Evolutionary conservation across 1,140 invertebrate species (phyloP).

Genomic region (Brachionus manjavacas): DNA sequence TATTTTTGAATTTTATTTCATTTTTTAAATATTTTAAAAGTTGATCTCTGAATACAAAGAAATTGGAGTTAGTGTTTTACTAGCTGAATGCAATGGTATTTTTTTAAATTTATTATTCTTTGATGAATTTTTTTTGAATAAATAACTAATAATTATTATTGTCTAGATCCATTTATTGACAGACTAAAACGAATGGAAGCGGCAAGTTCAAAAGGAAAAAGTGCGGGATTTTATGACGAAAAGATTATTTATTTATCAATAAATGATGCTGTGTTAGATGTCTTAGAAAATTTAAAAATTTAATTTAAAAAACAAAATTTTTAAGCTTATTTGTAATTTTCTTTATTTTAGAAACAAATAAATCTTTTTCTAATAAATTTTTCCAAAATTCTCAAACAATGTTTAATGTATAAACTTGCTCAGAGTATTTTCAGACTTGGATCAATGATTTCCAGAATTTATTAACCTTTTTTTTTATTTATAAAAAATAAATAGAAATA

Average conservation of each 20-base stretch:
- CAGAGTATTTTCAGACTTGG: no score
- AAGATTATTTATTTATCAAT: neutral
- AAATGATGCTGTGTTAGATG: neutral
- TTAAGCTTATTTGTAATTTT: no score
- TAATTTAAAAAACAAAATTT: no score
- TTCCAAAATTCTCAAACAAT: no score
- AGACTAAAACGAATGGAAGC: neutral
- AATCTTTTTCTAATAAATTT: no score
- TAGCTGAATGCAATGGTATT: constrained; percentile 10
- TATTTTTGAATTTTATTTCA: neutral
- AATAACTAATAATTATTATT: neutral
- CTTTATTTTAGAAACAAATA: no score
- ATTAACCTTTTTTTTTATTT: no score
- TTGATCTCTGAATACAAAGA: neutral
- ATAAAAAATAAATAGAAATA: no score
- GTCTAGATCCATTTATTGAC: neutral
- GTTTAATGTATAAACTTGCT: no score
- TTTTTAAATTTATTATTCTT: neutral
- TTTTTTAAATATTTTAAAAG: neutral
- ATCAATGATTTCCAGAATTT: no score
- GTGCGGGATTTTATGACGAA: neutral
- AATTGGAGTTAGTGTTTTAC: neutral
- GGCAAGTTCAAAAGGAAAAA: neutral
- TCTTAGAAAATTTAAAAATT: neutral
- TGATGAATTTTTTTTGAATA: neutral